Percentiles rank a stretch among this genome's conserved stretches.
phyloP scores from a whole-genome alignment of 2,113 vertebrate species.

The Thermophis baileyi region DNA sequence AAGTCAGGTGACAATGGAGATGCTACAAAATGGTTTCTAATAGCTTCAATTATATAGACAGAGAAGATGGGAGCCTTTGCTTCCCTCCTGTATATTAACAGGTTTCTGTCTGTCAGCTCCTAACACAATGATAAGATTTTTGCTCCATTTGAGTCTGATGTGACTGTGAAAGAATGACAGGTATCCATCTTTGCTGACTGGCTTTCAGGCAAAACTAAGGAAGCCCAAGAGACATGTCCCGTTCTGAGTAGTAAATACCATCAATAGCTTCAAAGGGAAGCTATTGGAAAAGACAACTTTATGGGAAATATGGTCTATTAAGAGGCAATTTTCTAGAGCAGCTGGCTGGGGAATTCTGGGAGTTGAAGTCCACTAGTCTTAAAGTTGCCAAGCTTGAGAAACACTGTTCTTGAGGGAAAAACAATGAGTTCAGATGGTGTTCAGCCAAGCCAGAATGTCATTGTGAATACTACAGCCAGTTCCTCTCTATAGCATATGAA shows the following conservation, averaged over 20 bases:
- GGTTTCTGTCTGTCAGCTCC: not conserved
- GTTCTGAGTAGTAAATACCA: constrained; percentile 50
- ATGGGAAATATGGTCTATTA: constrained; percentile 22
- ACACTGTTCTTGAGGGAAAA: constrained; percentile 23
- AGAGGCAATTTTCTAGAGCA: constrained; percentile 6
- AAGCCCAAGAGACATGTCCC: constrained; percentile 38
- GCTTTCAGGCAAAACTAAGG: constrained; percentile 42
- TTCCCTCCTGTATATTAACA: not conserved
- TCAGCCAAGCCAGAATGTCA: not conserved
- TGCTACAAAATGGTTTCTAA: not conserved
- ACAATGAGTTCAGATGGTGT: constrained; percentile 1
- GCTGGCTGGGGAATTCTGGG: not conserved
- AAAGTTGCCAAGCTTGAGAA: not conserved
- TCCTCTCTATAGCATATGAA: not conserved
- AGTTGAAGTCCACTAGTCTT: not conserved
- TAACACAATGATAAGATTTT: constrained; percentile 38
- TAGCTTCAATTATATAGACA: not conserved
- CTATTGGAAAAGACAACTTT: not conserved
- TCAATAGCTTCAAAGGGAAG: constrained; percentile 29
- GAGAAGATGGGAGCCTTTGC: not conserved
- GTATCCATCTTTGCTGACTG: constrained; percentile 48
- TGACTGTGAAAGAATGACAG: constrained; percentile 54
- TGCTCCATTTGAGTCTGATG: constrained; percentile 38
- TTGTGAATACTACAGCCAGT: not conserved
- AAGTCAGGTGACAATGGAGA: not conserved